These are phyloP conservation scores for Branchipolynoe longqiensis DNA, from an alignment of 2,888 invertebrate genomes.

Conservation along the genomic window DNA sequence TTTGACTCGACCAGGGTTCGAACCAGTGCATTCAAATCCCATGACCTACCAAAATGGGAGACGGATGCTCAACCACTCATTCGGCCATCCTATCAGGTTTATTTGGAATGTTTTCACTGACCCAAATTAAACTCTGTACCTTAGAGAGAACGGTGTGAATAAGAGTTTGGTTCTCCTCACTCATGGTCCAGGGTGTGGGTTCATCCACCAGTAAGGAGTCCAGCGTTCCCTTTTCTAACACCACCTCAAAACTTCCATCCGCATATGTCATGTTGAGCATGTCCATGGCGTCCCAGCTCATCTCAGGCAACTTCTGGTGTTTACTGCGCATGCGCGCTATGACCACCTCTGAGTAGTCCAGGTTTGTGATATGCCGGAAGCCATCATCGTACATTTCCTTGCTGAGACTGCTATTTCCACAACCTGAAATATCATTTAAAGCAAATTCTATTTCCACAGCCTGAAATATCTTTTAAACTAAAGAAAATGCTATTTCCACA, in stretches of 20 bases:
- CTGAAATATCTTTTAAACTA: too few relatives aligned
- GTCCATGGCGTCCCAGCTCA: slow-evolving; percentile 82
- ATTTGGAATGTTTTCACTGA: background rate
- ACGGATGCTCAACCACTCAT: too few relatives aligned
- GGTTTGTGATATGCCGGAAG: slow-evolving; percentile 81
- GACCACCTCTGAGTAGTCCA: slow-evolving; percentile 82
- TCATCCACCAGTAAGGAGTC: slow-evolving; percentile 82
- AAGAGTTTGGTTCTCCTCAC: slow-evolving; percentile 70
- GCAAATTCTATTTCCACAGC: too few relatives aligned
- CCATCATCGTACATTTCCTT: slow-evolving; percentile 82
- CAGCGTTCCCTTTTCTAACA: slow-evolving; percentile 83
- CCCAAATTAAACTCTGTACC: slow-evolving; percentile 69
- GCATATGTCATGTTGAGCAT: slow-evolving; percentile 78
- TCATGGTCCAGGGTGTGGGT: slow-evolving; percentile 80
- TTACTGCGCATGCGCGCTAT: slow-evolving; percentile 79
- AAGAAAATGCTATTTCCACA: too few relatives aligned
- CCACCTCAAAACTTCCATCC: slow-evolving; percentile 80
- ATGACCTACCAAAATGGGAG: too few relatives aligned
- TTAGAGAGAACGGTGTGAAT: slow-evolving; percentile 76
- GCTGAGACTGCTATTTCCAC: slow-evolving; percentile 82
- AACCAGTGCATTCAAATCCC: too few relatives aligned
- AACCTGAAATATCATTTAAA: slow-evolving; percentile 80
- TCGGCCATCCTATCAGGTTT: too few relatives aligned
- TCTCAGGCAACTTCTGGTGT: slow-evolving; percentile 73
- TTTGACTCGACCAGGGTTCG: too few relatives aligned